Base-by-base conservation (phyloP, 1,140 invertebrate genomes). In the Augochlora pura region DNA sequence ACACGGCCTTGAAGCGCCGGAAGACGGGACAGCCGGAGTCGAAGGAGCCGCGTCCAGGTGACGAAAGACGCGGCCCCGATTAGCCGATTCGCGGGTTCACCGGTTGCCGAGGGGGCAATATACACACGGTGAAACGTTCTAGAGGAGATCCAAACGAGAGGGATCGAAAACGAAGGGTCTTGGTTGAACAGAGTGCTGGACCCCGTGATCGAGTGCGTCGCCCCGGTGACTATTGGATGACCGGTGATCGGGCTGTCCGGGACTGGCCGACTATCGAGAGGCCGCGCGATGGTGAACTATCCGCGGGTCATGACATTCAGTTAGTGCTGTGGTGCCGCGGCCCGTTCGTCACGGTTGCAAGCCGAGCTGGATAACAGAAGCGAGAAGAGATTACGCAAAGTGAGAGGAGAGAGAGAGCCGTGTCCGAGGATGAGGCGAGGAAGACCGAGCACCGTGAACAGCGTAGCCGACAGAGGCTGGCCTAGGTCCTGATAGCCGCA, bases 401-500 rank as follows among this genome's bases (percentile, higher is more conserved):
- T 21, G 54, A 69, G 46, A 73, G 68, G 23, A 16, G 52, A 8
- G 12, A 23, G 23, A n/a, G 57, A 52, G 25, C 9, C 57, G 52
- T 77, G 54, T 42, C 4, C 46, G n/a, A 23, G 27, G 49, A 82
- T 81, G 80, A 60, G 54, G 74, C 70, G 72, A n/a, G 69, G n/a
- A 46, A 46, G 68, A 39, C 67, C 42, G 42, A 49, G 69, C 70
- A 46, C 64, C 57, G 42, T 70, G 59, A 74, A 74, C 74, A 69
- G 77, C 12, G 69, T 83, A 79, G 74, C 77, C 73, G 74, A 73
- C 69, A 65, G 59, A 76, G 59, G 77, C 62, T 75, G 77, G 81
- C 70, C 81, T 74, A 83, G 81, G 70, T 87, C 84, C 84, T 84
- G 85, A 87, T 81, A 87, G 85, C 63, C 74, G 69, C 68, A 77